Conservation (phyloP, 35 echinoderm and acorn worm genomes). For the Heliocidaris tuberculata region DNA sequence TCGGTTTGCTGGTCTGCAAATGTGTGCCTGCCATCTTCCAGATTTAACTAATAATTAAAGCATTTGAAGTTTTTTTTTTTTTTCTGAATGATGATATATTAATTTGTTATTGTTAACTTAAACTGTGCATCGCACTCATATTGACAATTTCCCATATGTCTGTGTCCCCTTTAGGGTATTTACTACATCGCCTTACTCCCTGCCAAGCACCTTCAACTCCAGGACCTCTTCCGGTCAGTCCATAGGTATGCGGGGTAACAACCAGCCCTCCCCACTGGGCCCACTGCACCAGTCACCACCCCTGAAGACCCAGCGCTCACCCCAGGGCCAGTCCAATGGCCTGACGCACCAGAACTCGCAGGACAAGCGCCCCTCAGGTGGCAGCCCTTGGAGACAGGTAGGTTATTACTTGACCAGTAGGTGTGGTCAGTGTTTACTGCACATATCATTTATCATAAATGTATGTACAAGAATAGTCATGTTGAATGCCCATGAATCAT, state of each 20-base stretch:
- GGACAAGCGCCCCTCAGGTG: neutral
- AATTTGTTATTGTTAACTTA: too few relatives aligned
- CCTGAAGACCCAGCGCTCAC: conserved; percentile 4
- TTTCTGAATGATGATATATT: too few relatives aligned
- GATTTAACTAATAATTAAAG: too few relatives aligned
- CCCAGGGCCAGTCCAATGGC: conserved; percentile 8
- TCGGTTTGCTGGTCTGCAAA: neutral
- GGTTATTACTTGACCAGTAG: neutral
- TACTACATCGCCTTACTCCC: conserved; percentile 70
- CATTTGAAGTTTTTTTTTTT: too few relatives aligned
- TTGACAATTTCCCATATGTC: neutral
- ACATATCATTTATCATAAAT: too few relatives aligned
- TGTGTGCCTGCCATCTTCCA: neutral
- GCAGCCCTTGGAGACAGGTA: conserved; percentile 47
- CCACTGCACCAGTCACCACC: neutral
- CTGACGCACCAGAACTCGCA: conserved; percentile 11
- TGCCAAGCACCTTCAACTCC: conserved; percentile 51
- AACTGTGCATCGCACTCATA: too few relatives aligned
- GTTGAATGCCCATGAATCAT: too few relatives aligned
- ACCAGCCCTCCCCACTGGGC: neutral
- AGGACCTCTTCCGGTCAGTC: conserved; percentile 67
- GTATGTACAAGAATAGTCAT: too few relatives aligned
- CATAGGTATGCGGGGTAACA: neutral
- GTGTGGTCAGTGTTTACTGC: too few relatives aligned
- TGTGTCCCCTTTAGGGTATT: conserved; percentile 57